Base-by-base conservation (phyloP, 2,888 invertebrate genomes). In the Dolomedes plantarius region DNA sequence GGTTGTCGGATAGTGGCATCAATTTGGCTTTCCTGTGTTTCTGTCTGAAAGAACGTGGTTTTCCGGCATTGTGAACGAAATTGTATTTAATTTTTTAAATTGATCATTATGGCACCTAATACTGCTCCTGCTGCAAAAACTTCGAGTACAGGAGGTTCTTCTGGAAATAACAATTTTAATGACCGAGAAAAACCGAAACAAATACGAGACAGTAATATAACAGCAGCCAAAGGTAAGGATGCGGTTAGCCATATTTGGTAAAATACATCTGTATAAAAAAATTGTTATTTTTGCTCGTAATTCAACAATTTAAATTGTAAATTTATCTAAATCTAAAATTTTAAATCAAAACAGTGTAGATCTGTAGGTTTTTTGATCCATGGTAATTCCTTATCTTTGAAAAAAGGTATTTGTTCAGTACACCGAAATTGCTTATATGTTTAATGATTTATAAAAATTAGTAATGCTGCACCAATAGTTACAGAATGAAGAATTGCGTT, bases 161-260 rank as follows among this genome's bases (percentile, higher is more conserved):
- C 73, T 39, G 50, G 67, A 27, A 16, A 32, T 23, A 68, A 62
- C 29, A 39, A 62, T 2, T 85, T 77, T 16, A 56, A 92, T 87
- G 93, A 93, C 89, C 93, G 92, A 90, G 93, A 93, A 82, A 99
- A 99, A 93, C 98, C 99, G 65, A 93, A 95, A 62, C 97, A 98
- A 93, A 97, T 99, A 90, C 94, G 98, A 79, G 93, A 94, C 89
- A 98, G 98, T 91, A 99, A 99, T 92, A 98, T 99, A 90, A 95
- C 95, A 92, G 99, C 99, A 90, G 99, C 98, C 78, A 99, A 98
- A 95, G 97, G 98, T 98, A 94, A 81, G 73, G 6, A n/a, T 11
- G 29, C 41, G 27, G 41, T 36, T 28, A 32, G 81, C 73, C 56
- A 65, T 80, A 81, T 71, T 68, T 27, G 50, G 56, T n/a, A 23